Evolutionary conservation across 2,113 vertebrate species (phyloP).

Genomic region (Chamaea fasciata): DNA sequence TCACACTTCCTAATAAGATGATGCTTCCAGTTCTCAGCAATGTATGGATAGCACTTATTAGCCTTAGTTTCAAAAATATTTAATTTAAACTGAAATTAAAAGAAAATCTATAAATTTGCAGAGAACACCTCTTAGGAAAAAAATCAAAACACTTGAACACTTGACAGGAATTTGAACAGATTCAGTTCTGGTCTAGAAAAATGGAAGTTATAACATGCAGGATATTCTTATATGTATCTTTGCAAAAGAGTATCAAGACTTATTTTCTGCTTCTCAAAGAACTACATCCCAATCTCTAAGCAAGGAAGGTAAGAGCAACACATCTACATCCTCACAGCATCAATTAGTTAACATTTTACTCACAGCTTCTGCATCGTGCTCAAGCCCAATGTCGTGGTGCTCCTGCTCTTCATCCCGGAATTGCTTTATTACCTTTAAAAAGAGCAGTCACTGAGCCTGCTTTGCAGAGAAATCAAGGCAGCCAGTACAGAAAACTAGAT

Average conservation of each 20-base stretch:
- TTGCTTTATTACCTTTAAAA: slow-evolving; percentile 84
- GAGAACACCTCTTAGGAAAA: neutral
- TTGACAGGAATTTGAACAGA: neutral
- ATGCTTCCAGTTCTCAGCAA: neutral
- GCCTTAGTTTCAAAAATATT: neutral
- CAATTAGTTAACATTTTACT: neutral
- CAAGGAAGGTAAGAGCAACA: neutral
- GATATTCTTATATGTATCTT: neutral
- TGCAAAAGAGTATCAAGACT: neutral
- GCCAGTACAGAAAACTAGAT: neutral
- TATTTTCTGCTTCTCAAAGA: neutral
- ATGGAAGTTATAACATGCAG: neutral
- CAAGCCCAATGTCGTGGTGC: slow-evolving; percentile 89
- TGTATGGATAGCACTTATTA: neutral
- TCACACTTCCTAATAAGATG: neutral
- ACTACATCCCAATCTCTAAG: neutral
- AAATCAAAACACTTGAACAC: neutral
- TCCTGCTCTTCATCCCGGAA: slow-evolving; percentile 93
- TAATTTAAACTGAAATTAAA: neutral
- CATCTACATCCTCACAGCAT: neutral
- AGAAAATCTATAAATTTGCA: neutral
- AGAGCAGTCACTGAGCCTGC: neutral
- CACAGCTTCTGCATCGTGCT: slow-evolving; percentile 86
- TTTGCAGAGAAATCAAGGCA: neutral
- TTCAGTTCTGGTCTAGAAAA: neutral